phyloP scores from a whole-genome alignment of 2,797 vertebrate genomes.

The Potorous gilbertii region DNA sequence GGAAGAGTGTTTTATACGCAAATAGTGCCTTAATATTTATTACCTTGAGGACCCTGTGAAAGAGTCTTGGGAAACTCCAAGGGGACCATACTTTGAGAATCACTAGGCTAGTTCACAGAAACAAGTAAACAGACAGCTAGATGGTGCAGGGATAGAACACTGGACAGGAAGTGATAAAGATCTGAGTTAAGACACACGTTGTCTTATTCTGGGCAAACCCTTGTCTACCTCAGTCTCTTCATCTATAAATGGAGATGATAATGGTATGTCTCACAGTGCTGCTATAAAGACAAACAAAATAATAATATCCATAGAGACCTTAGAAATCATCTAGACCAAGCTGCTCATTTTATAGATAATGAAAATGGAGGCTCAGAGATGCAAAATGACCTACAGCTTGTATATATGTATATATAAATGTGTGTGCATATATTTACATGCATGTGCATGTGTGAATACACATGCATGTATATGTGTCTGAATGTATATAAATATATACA shows the following conservation, averaged over 20 bases:
- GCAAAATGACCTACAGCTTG: not conserved
- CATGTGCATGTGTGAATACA: too few species aligned
- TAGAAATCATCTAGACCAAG: not conserved
- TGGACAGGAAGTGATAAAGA: not conserved
- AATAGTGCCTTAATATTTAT: not conserved
- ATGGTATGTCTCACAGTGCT: not conserved
- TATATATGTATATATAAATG: too few species aligned
- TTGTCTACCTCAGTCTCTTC: not conserved
- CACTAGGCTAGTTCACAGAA: not conserved
- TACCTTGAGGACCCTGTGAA: not conserved
- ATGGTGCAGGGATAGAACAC: not conserved
- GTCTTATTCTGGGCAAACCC: not conserved
- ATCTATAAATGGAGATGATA: not conserved
- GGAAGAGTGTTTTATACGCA: not conserved
- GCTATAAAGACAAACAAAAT: not conserved
- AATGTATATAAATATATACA: too few species aligned
- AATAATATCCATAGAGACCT: not conserved
- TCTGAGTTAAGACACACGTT: not conserved
- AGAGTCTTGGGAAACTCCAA: not conserved
- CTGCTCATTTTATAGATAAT: not conserved
- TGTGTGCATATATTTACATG: too few species aligned
- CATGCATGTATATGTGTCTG: not conserved
- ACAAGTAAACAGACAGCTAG: not conserved
- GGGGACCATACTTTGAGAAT: not conserved
- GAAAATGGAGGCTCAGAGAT: not conserved